Evolutionary conservation across 2,797 vertebrate species (phyloP), one percentile per base, ranked within the genome.

Genomic region (Paguma larvata): DNA sequence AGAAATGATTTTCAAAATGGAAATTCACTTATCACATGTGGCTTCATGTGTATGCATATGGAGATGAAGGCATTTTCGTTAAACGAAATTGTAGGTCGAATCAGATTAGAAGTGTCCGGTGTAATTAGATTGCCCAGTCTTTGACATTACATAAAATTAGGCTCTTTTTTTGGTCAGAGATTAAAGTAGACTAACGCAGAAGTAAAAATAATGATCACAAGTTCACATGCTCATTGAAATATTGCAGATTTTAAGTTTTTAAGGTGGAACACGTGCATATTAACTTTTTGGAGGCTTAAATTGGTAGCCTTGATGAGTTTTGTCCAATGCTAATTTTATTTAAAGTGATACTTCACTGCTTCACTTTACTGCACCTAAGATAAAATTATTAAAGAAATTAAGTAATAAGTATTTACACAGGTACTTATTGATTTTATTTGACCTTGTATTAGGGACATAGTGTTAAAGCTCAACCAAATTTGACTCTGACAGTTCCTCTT

Each of bases 331-430:
- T 83, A 63, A 44, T 72, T 95, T 96, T 78, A 91, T 56, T 85
- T 85, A 83, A 86, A 82, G 5, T 59, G 48, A 15, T 59, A 48
- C 19, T 41, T 84, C 92, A 68, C 19, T 65, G 19, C 2, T 14
- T 80, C 84, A 83, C 12, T 92, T 91, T 77, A 7, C 78, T 91
- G 44, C 21, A 23, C 78, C 53, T 38, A 93, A 68, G 14, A 70
- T 65, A 90, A 70, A 91, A 21, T 91, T 75, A 79, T 41, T 62
- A 75, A 79, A 96, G 11, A 9, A 86, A 83, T 87, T 87, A 91
- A 73, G 34, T 88, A 91, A 38, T 92, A 63, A 34, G 16, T 79
- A 70, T 68, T 75, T 59, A 34, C 21, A 32, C 48, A 85, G 27
- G 10, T 83, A 46, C 53, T 82, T 84, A 51, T 19, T 59, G 32